Conservation (phyloP, 2,888 invertebrate species). For the Hymenopus coronatus region DNA sequence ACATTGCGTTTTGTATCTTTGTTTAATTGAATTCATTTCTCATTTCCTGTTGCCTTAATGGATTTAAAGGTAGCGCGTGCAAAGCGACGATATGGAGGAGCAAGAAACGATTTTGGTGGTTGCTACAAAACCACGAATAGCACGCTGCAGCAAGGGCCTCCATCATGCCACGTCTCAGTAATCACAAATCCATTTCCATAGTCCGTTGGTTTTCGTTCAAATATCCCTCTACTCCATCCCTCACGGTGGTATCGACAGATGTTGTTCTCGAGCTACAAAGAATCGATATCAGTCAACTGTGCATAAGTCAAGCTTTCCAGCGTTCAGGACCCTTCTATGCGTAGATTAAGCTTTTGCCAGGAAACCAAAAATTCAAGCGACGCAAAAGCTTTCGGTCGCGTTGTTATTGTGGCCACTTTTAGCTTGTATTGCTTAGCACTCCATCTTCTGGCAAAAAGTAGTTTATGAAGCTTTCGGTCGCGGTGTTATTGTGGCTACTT, state of each 20-base stretch:
- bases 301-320: background rate
- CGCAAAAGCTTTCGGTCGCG: background rate
- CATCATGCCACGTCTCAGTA: background rate
- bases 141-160: too few species aligned
- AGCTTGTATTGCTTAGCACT: too few species aligned
- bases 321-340: background rate
- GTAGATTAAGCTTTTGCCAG: background rate
- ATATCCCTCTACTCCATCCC: background rate
- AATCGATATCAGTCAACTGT: background rate
- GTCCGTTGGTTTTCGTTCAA: background rate
- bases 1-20: too few species aligned
- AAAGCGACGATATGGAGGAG: background rate
- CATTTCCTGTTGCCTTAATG: background rate
- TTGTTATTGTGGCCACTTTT: too few species aligned
- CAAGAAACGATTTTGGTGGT: background rate
- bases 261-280: background rate
- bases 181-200: background rate
- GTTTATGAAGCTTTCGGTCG: background rate
- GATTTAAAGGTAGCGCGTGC: background rate
- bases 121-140: background rate
- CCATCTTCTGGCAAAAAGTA: too few species aligned
- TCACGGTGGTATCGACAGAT: background rate
- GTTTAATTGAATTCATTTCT: too few species aligned
- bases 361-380: background rate
- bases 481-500: too few species aligned